Base-by-base conservation (phyloP, 1,140 invertebrate genomes). In the Rhynchophorus ferrugineus region DNA sequence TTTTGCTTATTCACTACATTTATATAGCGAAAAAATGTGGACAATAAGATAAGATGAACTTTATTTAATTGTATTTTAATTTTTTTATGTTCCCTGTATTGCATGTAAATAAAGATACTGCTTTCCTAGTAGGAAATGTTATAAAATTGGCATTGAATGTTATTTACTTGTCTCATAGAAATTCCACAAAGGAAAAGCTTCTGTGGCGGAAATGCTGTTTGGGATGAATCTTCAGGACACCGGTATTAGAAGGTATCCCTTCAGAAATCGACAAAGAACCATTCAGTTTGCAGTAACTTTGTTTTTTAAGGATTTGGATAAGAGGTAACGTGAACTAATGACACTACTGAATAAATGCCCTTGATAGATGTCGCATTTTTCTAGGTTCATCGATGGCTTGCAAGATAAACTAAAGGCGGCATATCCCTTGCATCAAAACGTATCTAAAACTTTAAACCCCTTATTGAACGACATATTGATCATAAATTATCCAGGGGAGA, bases 251-350 rank as follows among this genome's bases (percentile, higher is more conserved):
- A 72, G 86, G 43, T 90, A 92, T 71, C 90, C 89, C 3, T 71
- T 91, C 19, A 75, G 89, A 11, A 82, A 85, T 38, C 74, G 89
- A 8, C 86, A 90, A 55, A 75, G 91, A 56, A 82, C 92, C 5
- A 75, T 98, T 14, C 89, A 91, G 62, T 97, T 87, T 71, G 89
- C 92, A 21, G 75, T 97, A 19, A 96, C 93, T 7, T 74, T 97
- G 61, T 84, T 92, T 61, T 77, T 95, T 18, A 83, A 86, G 61
- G 78, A 86, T 43, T 85, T 88, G 63, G 82, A 94, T 71, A 71
- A 79, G 58, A 72, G 78, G 83, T 91, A 76, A 76, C 36, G 43
- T 13, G 1, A 35, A 8, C 7, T 19, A 29, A 8, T 42, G 13
- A 41, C 5, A 29, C 24, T 29, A 29, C 5, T 29, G 11, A 29